phyloP scores from a whole-genome alignment of 2,797 vertebrate species.

The Catostomus latipinnis region DNA sequence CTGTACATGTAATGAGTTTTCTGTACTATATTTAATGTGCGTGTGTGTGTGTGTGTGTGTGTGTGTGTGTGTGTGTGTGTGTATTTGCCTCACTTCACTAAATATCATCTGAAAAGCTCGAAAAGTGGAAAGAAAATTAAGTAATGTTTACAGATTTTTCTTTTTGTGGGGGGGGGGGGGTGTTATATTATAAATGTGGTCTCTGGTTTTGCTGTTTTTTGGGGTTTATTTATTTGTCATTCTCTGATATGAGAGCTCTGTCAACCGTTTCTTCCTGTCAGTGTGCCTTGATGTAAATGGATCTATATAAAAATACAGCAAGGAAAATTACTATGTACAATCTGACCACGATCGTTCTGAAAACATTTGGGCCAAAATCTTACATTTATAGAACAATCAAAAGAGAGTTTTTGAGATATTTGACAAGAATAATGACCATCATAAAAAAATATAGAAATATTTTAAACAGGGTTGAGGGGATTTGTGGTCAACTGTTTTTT shows the following conservation, averaged over 20 bases:
- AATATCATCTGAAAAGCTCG: slow-evolving; percentile 30
- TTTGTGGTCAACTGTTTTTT: too few relatives aligned
- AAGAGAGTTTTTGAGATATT: background rate
- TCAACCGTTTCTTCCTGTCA: slow-evolving; percentile 44
- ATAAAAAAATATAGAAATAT: too few relatives aligned
- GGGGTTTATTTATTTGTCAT: background rate
- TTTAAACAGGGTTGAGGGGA: too few relatives aligned
- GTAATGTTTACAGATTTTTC: slow-evolving; percentile 33
- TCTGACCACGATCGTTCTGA: slow-evolving; percentile 23
- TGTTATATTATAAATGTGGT: background rate
- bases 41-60: background rate
- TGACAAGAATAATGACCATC: too few relatives aligned
- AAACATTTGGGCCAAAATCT: slow-evolving; percentile 52
- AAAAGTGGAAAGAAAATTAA: slow-evolving; percentile 37
- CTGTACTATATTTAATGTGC: slow-evolving; percentile 2
- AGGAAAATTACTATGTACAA: slow-evolving; percentile 14
- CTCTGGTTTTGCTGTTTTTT: slow-evolving; percentile 49
- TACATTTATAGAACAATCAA: slow-evolving; percentile 13
- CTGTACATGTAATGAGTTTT: slow-evolving; percentile 18
- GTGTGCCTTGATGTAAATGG: slow-evolving; percentile 45
- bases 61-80: slow-evolving; percentile 3
- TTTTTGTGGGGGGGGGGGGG: too few relatives aligned
- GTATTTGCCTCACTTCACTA: slow-evolving; percentile 2
- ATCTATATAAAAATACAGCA: slow-evolving; percentile 24
- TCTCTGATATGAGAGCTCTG: slow-evolving; percentile 19